Percentiles rank a stretch among this genome's conserved stretches.
These are phyloP conservation scores for Ptychodera flava DNA, from an alignment of 35 echinoderm and acorn worm genomes.

Conservation along the genomic window DNA sequence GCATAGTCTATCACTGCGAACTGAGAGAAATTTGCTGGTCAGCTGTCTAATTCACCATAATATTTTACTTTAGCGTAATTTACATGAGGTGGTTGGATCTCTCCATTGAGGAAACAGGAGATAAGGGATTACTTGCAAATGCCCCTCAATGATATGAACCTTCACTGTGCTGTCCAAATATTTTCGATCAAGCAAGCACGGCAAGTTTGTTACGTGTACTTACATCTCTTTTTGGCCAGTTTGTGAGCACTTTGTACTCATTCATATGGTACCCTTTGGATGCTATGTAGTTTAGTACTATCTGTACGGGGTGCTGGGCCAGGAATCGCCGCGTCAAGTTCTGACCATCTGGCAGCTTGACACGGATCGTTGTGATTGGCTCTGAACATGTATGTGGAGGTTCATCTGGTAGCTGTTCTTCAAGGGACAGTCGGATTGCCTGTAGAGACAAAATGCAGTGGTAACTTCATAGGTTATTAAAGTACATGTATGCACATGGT, in stretches of 20 bases:
- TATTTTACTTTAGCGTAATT: too few relatives aligned
- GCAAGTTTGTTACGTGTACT: conserved; percentile 22
- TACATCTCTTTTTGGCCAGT: conserved; percentile 92
- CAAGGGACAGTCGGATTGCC: conserved; percentile 66
- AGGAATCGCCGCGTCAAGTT: conserved; percentile 64
- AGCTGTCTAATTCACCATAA: too few relatives aligned
- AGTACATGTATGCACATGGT: too few relatives aligned
- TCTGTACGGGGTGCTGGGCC: conserved; percentile 48
- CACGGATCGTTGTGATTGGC: conserved; percentile 65
- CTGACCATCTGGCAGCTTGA: conserved; percentile 74
- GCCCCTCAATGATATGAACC: too few relatives aligned
- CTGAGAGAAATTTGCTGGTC: too few relatives aligned
- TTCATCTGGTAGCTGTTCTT: conserved; percentile 77
- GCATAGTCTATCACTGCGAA: too few relatives aligned
- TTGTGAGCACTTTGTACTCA: conserved; percentile 77
- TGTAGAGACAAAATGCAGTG: conserved; percentile 29
- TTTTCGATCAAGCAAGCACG: too few relatives aligned
- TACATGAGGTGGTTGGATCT: too few relatives aligned
- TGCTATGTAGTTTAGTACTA: conserved; percentile 60
- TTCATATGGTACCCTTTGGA: conserved; percentile 77
- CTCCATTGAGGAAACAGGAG: too few relatives aligned
- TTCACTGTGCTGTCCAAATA: too few relatives aligned
- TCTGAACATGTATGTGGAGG: conserved; percentile 34
- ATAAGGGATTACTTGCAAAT: too few relatives aligned
- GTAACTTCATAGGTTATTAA: too few relatives aligned